These are phyloP conservation scores for Pygoscelis adeliae DNA, from an alignment of 2,113 vertebrate species.

Conservation along the genomic window DNA sequence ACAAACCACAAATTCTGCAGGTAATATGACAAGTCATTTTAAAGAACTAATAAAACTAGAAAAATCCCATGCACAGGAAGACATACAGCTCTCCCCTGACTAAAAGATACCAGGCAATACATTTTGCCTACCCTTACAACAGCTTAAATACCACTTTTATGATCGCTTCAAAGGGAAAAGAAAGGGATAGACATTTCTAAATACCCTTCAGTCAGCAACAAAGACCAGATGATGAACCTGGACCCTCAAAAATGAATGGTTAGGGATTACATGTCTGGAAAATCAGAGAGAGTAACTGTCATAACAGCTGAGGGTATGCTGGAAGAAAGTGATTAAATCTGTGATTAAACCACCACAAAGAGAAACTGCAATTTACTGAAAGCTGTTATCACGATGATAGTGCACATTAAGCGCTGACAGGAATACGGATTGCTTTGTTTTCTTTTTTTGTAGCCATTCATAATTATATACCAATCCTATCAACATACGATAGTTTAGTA, in stretches of 20 bases:
- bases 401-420: background rate
- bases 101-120: background rate
- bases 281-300: background rate
- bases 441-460: background rate
- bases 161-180: background rate
- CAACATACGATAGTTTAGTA: background rate
- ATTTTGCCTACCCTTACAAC: background rate
- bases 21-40: background rate
- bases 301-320: background rate
- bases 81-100: background rate
- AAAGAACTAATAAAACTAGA: background rate
- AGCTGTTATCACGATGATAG: background rate
- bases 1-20: background rate
- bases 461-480: background rate
- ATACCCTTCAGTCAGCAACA: background rate
- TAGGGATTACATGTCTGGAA: background rate
- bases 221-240: constrained; percentile 4
- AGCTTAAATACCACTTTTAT: background rate
- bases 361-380: constrained; percentile 30
- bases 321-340: constrained; percentile 19
- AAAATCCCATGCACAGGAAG: background rate
- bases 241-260: background rate
- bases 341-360: constrained; percentile 18
- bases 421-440: background rate
- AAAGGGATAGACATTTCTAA: background rate